Evolutionary conservation across 1,140 invertebrate genomes (phyloP).

Genomic region (Panulirus ornatus): DNA sequence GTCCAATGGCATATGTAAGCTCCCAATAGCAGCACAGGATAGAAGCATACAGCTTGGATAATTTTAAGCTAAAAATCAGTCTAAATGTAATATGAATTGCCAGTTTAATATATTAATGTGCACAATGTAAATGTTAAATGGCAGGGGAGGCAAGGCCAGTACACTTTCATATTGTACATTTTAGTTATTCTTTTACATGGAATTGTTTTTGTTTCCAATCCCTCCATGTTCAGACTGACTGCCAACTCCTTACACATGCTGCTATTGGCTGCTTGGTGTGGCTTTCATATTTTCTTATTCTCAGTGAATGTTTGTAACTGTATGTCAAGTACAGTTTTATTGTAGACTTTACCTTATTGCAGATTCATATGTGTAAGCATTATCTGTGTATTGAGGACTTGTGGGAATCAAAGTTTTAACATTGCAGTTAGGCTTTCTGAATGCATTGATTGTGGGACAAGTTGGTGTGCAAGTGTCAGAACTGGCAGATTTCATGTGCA

Average conservation of each 20-base stretch:
- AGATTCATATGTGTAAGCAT: conserved; percentile 55
- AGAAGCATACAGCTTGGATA: neutral
- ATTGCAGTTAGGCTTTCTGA: conserved; percentile 26
- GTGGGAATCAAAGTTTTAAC: conserved; percentile 11
- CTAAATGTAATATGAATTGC: neutral
- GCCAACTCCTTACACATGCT: conserved; percentile 16
- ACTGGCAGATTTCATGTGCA: conserved; percentile 32
- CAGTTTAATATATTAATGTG: neutral
- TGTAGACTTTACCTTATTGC: conserved; percentile 61
- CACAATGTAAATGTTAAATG: neutral
- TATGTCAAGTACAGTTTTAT: conserved; percentile 54
- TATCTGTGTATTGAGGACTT: conserved; percentile 42
- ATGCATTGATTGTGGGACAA: conserved; percentile 39
- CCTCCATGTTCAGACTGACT: neutral
- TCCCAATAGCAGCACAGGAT: conserved; percentile 37
- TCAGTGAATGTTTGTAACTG: conserved; percentile 66
- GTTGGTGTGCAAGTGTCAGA: conserved; percentile 31
- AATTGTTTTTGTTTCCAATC: neutral
- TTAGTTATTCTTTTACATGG: neutral
- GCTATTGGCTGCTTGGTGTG: conserved; percentile 60
- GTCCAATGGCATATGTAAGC: conserved; percentile 6
- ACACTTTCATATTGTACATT: neutral
- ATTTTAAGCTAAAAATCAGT: neutral
- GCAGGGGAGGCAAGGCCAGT: neutral
- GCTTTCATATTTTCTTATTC: conserved; percentile 69